phyloP scores from a whole-genome alignment of 2,888 invertebrate genomes.

The Drosophila macrospina region DNA sequence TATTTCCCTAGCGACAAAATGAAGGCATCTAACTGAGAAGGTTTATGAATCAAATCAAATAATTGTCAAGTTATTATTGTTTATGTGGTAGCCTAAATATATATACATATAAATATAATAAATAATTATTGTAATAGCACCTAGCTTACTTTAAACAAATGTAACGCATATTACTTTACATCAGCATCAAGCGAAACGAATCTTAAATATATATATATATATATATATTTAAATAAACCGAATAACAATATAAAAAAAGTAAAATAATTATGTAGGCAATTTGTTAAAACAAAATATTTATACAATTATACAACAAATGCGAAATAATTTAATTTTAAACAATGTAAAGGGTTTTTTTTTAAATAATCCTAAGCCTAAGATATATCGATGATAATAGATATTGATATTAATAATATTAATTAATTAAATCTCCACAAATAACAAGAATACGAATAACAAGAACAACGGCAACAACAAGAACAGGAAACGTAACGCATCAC shows the following conservation, averaged over 20 bases:
- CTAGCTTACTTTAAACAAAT: slow-evolving; percentile 73
- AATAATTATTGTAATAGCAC: slow-evolving; percentile 60
- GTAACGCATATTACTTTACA: slow-evolving; percentile 76
- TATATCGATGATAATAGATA: slow-evolving; percentile 42
- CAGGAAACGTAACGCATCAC: not conserved
- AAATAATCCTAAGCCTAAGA: slow-evolving; percentile 48
- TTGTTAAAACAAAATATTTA: slow-evolving; percentile 68
- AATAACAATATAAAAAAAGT: slow-evolving; percentile 11
- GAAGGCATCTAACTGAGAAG: slow-evolving; percentile 47
- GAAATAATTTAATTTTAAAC: slow-evolving; percentile 56
- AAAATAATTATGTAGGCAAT: slow-evolving; percentile 61
- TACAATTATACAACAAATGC: slow-evolving; percentile 68
- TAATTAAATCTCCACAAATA: slow-evolving; percentile 25
- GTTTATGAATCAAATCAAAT: slow-evolving; percentile 42
- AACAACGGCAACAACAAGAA: slow-evolving; percentile 5
- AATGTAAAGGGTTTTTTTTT: slow-evolving; percentile 59
- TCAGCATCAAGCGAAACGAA: slow-evolving; percentile 66
- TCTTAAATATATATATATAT: slow-evolving; percentile 45
- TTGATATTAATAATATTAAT: slow-evolving; percentile 43
- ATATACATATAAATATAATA: slow-evolving; percentile 33
- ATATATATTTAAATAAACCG: slow-evolving; percentile 23
- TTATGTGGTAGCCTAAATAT: slow-evolving; percentile 74
- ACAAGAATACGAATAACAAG: slow-evolving; percentile 6
- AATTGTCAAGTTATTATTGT: slow-evolving; percentile 49
- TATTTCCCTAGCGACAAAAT: slow-evolving; percentile 67